Evolutionary conservation across 30 jellyfish, hydroid and myxozoan species (phyloP).

Genomic region (Aurelia aurita complex sp. Pacific): DNA sequence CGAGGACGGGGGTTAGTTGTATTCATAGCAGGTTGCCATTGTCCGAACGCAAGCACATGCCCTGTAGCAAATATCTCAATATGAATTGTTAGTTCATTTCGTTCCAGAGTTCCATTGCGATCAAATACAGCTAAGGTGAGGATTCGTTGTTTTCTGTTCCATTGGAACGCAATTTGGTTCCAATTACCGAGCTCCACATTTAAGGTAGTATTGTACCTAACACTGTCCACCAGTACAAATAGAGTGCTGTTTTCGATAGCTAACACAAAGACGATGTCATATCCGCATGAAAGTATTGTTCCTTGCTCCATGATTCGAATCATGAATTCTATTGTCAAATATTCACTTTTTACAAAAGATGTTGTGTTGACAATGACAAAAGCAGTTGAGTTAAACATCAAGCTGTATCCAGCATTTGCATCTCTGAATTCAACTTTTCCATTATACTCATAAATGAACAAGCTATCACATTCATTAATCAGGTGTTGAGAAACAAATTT

Average conservation of each 20-base stretch:
- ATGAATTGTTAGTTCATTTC: conserved; percentile 11
- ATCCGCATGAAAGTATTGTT: conserved; percentile 47
- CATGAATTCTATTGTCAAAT: conserved; percentile 49
- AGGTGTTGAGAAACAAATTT: conserved; percentile 17
- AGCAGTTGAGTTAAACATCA: conserved; percentile 44
- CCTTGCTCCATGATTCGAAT: conserved; percentile 31
- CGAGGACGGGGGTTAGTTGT: conserved; percentile 31
- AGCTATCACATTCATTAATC: conserved; percentile 39
- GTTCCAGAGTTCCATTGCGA: conserved; percentile 38
- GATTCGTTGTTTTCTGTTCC: conserved; percentile 31
- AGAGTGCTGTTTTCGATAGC: conserved; percentile 19
- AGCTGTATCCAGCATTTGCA: conserved; percentile 53
- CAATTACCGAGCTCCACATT: conserved; percentile 12
- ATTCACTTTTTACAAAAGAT: not conserved
- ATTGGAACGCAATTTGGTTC: conserved; percentile 46
- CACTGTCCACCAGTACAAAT: conserved; percentile 15
- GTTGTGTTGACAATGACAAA: conserved; percentile 22
- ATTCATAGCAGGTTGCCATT: conserved; percentile 74
- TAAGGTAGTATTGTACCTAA: conserved; percentile 21
- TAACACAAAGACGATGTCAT: conserved; percentile 23
- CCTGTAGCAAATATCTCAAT: conserved; percentile 16
- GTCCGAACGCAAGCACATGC: conserved; percentile 41
- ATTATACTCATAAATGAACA: conserved; percentile 37
- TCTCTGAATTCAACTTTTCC: conserved; percentile 30
- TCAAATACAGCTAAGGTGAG: conserved; percentile 31